Conservation (phyloP, 2,888 invertebrate genomes). For the Ashinkailepas kermadecensis region DNA sequence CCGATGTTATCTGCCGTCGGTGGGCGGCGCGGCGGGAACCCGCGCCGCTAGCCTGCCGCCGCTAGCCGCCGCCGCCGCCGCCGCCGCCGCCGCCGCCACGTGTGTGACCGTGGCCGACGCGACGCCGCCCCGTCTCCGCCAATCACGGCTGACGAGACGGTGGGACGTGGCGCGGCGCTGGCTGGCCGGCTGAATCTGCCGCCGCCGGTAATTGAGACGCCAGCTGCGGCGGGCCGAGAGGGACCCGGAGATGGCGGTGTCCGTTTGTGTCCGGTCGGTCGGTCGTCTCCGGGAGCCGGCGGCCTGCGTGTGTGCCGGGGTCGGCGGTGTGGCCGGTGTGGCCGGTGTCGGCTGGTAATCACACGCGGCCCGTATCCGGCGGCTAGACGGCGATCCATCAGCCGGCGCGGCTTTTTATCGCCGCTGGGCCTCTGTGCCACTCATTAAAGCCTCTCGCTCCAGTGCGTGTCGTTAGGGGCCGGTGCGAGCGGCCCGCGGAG, state of each 20-base stretch:
- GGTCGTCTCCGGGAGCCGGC: too few species aligned
- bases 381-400: background rate
- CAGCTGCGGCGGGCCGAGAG: background rate
- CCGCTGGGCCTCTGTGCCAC: background rate
- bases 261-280: too few species aligned
- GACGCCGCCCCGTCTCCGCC: background rate
- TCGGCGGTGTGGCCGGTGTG: too few species aligned
- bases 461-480: too few species aligned
- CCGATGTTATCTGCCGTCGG: background rate
- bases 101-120: background rate
- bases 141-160: background rate
- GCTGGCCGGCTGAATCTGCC: background rate
- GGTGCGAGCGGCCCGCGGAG: too few species aligned
- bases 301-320: too few species aligned
- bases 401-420: background rate
- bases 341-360: too few species aligned
- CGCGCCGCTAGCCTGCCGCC: too few species aligned
- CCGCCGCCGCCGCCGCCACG: background rate
- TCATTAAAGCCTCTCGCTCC: constrained; percentile 8
- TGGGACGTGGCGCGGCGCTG: background rate
- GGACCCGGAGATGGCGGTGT: too few species aligned
- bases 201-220: background rate
- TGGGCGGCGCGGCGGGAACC: background rate
- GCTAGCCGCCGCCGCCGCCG: background rate
- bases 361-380: background rate